A percentile compares a stretch with the other conserved stretches of the same genome.
These are phyloP conservation scores for Lynx canadensis DNA, from an alignment of 2,113 vertebrate species.

Conservation along the genomic window DNA sequence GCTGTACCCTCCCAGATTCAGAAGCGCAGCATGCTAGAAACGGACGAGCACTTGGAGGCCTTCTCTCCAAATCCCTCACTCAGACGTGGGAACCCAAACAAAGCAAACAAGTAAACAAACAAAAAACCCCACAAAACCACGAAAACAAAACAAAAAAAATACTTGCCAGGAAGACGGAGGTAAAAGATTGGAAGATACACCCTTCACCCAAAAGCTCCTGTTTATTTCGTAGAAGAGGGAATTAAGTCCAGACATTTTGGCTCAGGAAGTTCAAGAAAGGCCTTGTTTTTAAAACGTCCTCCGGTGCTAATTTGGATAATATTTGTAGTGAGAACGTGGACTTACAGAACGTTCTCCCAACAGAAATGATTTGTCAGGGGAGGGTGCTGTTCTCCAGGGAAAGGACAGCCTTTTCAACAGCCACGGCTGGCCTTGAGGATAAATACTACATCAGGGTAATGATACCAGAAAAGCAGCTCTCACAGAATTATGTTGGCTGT, in stretches of 20 bases:
- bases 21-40: background rate
- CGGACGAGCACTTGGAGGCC: background rate
- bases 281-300: constrained; percentile 58
- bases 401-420: background rate
- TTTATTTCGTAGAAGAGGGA: background rate
- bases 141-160: background rate
- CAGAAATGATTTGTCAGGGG: constrained; percentile 56
- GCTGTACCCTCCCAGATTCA: background rate
- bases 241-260: background rate
- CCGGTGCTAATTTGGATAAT: background rate
- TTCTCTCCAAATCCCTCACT: background rate
- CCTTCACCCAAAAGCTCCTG: background rate
- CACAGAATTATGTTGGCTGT: background rate
- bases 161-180: background rate
- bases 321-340: constrained; percentile 43
- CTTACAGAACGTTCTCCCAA: constrained; percentile 73
- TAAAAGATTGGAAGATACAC: background rate
- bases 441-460: constrained; percentile 49
- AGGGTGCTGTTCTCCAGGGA: constrained; percentile 58
- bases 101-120: background rate
- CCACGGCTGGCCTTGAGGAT: constrained; percentile 42
- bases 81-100: background rate
- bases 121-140: background rate
- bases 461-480: background rate
- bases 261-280: constrained; percentile 28